phyloP scores from a whole-genome alignment of 2,797 vertebrate genomes.

The Mus minutoides region DNA sequence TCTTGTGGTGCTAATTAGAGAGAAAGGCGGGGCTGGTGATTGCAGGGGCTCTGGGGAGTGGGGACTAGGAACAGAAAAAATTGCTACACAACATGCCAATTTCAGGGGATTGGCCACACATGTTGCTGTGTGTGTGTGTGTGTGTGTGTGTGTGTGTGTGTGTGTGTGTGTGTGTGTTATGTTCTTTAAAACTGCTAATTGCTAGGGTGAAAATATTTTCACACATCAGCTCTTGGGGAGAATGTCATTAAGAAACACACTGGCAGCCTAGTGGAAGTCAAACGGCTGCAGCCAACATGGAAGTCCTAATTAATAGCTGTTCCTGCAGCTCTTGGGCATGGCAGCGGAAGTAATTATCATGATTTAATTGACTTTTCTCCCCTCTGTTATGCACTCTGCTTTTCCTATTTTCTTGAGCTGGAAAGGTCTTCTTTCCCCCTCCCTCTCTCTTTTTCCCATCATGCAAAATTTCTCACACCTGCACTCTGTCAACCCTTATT shows the following conservation, averaged over 20 bases:
- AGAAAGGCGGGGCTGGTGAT: background rate
- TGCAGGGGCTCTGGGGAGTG: background rate
- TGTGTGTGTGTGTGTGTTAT: background rate
- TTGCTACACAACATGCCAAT: background rate
- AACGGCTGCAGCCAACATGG: slow-evolving; percentile 74
- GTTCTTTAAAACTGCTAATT: slow-evolving; percentile 74
- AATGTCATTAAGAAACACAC: slow-evolving; percentile 49
- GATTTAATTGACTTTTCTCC: slow-evolving; percentile 83
- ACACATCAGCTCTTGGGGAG: slow-evolving; percentile 65
- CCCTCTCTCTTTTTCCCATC: background rate
- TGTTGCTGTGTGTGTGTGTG: background rate
- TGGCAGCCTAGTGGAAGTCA: slow-evolving; percentile 72
- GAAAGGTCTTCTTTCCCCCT: background rate
- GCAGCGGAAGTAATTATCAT: slow-evolving; percentile 77
- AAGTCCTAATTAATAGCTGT: slow-evolving; percentile 79
- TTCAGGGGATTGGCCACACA: background rate
- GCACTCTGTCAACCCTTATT: slow-evolving; percentile 38
- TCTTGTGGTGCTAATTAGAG: slow-evolving; percentile 2
- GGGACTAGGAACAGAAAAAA: background rate
- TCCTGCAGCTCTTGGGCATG: slow-evolving; percentile 53
- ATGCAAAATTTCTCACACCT: slow-evolving; percentile 9
- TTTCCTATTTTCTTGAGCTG: slow-evolving; percentile 75
- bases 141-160: background rate
- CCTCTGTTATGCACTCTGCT: slow-evolving; percentile 69
- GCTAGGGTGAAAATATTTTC: slow-evolving; percentile 80